Percentiles rank a stretch among this genome's conserved stretches.
Conservation (phyloP, 1,140 invertebrate species). For the Eciton burchellii region DNA sequence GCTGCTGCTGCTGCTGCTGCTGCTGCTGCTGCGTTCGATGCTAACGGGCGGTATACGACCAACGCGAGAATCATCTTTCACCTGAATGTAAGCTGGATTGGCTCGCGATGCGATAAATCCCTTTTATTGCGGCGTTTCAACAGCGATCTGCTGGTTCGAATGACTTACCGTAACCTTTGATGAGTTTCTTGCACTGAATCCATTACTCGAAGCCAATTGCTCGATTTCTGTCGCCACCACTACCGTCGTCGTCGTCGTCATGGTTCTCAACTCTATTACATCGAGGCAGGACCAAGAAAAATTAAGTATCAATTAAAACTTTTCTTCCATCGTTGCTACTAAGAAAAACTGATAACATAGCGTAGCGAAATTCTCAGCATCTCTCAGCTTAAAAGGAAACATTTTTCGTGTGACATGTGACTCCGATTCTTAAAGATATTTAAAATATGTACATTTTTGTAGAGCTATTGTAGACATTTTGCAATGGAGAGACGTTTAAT, state of each 20-base stretch:
- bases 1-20: too few relatives aligned
- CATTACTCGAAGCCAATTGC: constrained; percentile 44
- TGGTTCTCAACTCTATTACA: constrained; percentile 2
- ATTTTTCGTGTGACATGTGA: not conserved
- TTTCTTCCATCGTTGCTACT: not conserved
- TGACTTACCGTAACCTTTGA: constrained; percentile 57
- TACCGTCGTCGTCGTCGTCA: not conserved
- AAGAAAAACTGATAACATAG: not conserved
- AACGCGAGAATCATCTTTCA: constrained; percentile 32
- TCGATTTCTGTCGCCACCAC: constrained; percentile 1
- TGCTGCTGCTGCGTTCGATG: not conserved
- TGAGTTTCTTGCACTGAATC: constrained; percentile 44
- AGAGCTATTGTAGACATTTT: not conserved
- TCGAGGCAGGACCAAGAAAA: not conserved
- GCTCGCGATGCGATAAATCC: constrained; percentile 57
- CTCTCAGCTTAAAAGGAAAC: not conserved
- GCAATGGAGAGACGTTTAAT: constrained; percentile 8
- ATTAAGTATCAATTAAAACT: not conserved
- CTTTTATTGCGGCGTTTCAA: constrained; percentile 58
- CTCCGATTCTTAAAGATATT: not conserved
- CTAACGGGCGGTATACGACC: constrained; percentile 19
- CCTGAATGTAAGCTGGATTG: constrained; percentile 24
- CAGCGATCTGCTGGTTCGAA: constrained; percentile 50
- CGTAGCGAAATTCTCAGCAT: not conserved
- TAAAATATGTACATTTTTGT: not conserved